A percentile compares a stretch with the other conserved stretches of the same genome.
Evolutionary conservation across 2,113 vertebrate genomes (phyloP).

Genomic region (Irena cyanogastra): DNA sequence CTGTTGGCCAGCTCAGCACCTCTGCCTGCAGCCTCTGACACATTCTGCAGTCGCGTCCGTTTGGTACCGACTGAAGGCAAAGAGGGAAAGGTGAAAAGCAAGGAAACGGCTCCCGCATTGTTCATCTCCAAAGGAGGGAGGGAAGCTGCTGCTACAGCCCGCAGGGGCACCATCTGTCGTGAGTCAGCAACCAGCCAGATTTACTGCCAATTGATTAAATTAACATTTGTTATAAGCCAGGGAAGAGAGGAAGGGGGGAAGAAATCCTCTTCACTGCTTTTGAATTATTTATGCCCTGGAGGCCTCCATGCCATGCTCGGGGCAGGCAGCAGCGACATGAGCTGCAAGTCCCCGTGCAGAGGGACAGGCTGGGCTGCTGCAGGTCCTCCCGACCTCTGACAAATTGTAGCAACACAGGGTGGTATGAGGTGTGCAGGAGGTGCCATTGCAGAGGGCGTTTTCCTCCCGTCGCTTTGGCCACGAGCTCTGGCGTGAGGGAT

Average conservation of each 20-base stretch:
- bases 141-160: constrained; percentile 74
- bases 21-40: not conserved
- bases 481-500: not conserved
- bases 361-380: not conserved
- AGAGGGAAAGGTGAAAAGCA: constrained; percentile 49
- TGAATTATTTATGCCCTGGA: constrained; percentile 80
- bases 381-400: not conserved
- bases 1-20: not conserved
- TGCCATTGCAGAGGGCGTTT: not conserved
- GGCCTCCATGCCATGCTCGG: constrained; percentile 42
- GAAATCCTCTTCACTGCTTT: constrained; percentile 67
- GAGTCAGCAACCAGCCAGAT: constrained; percentile 91
- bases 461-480: not conserved
- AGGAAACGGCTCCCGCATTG: constrained; percentile 26
- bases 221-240: constrained; percentile 92
- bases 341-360: not conserved
- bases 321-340: not conserved
- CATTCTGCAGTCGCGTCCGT: not conserved
- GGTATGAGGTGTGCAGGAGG: not conserved
- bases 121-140: constrained; percentile 75
- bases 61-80: not conserved
- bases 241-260: constrained; percentile 53
- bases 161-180: constrained; percentile 79
- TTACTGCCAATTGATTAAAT: constrained; percentile 98
- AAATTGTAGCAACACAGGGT: not conserved